Percentiles rank a stretch among this genome's conserved stretches.
phyloP scores from a whole-genome alignment of 2,888 invertebrate species.

The Cosmorhoe ocellata region DNA sequence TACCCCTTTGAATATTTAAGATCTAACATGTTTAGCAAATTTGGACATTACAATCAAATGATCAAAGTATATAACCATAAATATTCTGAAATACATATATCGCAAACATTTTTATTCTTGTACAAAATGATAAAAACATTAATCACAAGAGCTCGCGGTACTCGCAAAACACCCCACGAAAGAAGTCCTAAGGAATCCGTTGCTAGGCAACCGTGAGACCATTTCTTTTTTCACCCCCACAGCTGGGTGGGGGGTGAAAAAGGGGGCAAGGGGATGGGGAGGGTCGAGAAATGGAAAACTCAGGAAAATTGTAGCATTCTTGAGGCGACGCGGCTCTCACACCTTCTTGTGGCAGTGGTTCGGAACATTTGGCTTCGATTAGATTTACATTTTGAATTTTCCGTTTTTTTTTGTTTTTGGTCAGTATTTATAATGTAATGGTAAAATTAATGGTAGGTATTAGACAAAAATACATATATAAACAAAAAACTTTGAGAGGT shows the following conservation, averaged over 20 bases:
- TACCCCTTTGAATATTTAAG: too few species aligned
- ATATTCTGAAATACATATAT: too few species aligned
- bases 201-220: slow-evolving; percentile 70
- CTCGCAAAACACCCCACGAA: slow-evolving; percentile 26
- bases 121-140: slow-evolving; percentile 11
- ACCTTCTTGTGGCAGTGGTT: slow-evolving; percentile 69
- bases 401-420: too few species aligned
- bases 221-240: slow-evolving; percentile 66
- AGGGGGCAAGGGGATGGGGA: slow-evolving; percentile 42
- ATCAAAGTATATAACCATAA: too few species aligned
- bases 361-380: slow-evolving; percentile 49
- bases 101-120: background rate
- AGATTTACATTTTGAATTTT: background rate
- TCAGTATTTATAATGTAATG: too few species aligned
- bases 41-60: too few species aligned
- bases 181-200: slow-evolving; percentile 50
- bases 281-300: slow-evolving; percentile 81
- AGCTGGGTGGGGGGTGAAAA: slow-evolving; percentile 19
- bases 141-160: slow-evolving; percentile 4
- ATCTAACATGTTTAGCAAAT: too few species aligned
- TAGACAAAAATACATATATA: too few species aligned
- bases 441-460: too few species aligned
- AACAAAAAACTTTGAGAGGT: too few species aligned
- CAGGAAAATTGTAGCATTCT: slow-evolving; percentile 83
- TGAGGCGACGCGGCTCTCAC: slow-evolving; percentile 81